Evolutionary conservation across 2,888 invertebrate genomes (phyloP), one percentile per base, ranked within the genome.

Genomic region (Maniola hyperantus): DNA sequence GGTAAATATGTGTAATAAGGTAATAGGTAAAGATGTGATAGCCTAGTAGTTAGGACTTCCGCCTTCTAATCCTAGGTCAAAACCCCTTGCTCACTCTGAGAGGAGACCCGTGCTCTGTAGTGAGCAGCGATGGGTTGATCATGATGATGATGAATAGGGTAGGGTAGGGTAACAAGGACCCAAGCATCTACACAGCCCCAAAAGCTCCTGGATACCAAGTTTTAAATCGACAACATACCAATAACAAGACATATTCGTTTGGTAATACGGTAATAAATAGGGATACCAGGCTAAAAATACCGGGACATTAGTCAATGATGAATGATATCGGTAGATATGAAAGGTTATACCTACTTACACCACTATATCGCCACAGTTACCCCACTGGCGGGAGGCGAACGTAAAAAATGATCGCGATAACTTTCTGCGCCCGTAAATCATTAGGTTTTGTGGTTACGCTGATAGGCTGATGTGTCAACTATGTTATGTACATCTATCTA

Each of bases 261-360:
- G 20, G 26, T 64, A 57, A 66, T 66, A 67, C 67, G 50, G 64
- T 69, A 64, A 69, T 69, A 64, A 4, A 26, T 26, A 26, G 26
- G 26, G 64, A 67, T 69, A 50, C 8, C 36, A 50, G 48, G 65
- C 67, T 60, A 67, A 65, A 65, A 70, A 67, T 67, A 67, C 51
- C 63, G 59, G 65, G 62, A 69, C 67, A 69, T 69, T 65, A 69
- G 69, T 15, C 48, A 55, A 65, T 71, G 71, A 71, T 71, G 67
- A 71, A 71, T 71, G 69, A 71, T 65, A 63, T 42, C 50, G 59
- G 48, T 33, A 46, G 70, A 65, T 66, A 66, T 69, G 61, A 64
- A 59, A 61, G 63, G 34, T 46, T 44, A 15, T 20, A 26, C 44
- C 44, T 42, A 42, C 44, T 36, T 44, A 44, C 5, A 8, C 48